These are phyloP conservation scores for Athrips mouffetella DNA, from an alignment of 2,888 invertebrate genomes.

Conservation along the genomic window DNA sequence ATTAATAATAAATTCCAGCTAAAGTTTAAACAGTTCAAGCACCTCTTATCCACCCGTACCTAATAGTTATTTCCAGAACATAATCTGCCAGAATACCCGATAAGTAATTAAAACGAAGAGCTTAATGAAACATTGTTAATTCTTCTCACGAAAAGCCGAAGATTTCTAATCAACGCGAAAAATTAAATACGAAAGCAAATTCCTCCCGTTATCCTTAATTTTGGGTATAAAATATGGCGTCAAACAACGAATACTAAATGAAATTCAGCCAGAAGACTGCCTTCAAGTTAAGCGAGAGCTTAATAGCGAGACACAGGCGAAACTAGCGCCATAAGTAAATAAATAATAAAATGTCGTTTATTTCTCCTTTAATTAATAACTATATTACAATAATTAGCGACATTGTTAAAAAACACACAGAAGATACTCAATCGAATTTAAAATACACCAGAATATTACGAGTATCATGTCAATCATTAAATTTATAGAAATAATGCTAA, in stretches of 20 bases:
- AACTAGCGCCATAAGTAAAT: background rate
- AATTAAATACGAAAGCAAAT: background rate
- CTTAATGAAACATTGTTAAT: background rate
- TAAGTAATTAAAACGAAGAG: background rate
- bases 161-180: slow-evolving; percentile 6
- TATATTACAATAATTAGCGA: background rate
- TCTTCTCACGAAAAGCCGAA: background rate
- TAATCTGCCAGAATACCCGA: no score
- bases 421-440: no score
- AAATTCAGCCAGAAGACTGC: slow-evolving; percentile 7
- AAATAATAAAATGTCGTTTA: no score
- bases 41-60: no score
- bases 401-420: no score
- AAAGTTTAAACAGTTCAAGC: no score
- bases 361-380: background rate
- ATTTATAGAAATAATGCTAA: no score
- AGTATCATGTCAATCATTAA: no score
- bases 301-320: slow-evolving; percentile 1
- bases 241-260: slow-evolving; percentile 10
- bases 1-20: no score
- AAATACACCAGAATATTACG: no score
- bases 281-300: slow-evolving; percentile 1
- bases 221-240: slow-evolving; percentile 6
- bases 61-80: no score
- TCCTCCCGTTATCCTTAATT: slow-evolving; percentile 1